Evolutionary conservation across 2,888 invertebrate genomes (phyloP).

Genomic region (Sarcophaga caerulescens): DNA sequence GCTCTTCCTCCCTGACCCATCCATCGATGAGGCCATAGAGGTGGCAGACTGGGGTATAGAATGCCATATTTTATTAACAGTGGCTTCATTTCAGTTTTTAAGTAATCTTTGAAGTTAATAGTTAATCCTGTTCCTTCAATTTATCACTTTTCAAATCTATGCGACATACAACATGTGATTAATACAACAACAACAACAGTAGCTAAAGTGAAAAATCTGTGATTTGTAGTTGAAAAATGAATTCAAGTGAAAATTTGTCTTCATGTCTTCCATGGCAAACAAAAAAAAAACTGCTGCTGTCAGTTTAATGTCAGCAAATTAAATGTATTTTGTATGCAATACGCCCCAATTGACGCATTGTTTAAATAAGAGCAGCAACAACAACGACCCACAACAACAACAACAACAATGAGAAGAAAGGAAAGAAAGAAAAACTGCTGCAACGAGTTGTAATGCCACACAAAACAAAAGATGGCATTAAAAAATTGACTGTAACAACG

Average conservation of each 20-base stretch:
- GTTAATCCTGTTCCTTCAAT: too few relatives aligned
- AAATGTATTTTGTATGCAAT: slow-evolving; percentile 70
- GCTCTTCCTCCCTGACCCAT: too few relatives aligned
- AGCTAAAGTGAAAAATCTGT: slow-evolving; percentile 9
- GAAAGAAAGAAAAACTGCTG: slow-evolving; percentile 5
- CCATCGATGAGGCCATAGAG: too few relatives aligned
- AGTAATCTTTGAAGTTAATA: too few relatives aligned
- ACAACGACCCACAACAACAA: neutral
- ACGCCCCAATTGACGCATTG: slow-evolving; percentile 68
- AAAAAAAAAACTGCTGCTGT: slow-evolving; percentile 43
- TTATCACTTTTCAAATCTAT: slow-evolving; percentile 22
- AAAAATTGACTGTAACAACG: slow-evolving; percentile 39
- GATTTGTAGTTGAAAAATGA: slow-evolving; percentile 38
- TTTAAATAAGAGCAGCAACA: slow-evolving; percentile 34
- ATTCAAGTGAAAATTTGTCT: slow-evolving; percentile 61
- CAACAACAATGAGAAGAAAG: neutral
- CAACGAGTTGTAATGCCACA: neutral
- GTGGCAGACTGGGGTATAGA: too few relatives aligned
- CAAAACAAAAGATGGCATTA: slow-evolving; percentile 40
- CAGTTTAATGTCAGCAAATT: slow-evolving; percentile 70
- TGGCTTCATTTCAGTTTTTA: too few relatives aligned
- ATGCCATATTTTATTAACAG: too few relatives aligned
- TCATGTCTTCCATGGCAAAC: slow-evolving; percentile 7
- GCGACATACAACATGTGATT: slow-evolving; percentile 57
- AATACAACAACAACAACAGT: slow-evolving; percentile 31